phyloP scores from a whole-genome alignment of 2,113 vertebrate genomes.

The Scomber colias region DNA sequence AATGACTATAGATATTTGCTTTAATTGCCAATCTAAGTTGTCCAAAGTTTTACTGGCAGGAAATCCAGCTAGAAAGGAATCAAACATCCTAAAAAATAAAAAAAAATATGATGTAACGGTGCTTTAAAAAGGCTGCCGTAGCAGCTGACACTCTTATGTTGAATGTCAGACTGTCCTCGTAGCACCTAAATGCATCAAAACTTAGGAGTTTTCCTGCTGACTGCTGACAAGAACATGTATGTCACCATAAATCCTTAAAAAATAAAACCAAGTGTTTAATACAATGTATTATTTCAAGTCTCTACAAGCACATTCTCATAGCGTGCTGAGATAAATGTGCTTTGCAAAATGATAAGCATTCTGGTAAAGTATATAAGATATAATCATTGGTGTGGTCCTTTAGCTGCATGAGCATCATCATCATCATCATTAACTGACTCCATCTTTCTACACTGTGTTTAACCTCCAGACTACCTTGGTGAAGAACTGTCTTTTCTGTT shows the following conservation, averaged over 20 bases:
- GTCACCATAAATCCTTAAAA: too few relatives aligned
- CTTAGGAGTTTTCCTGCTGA: not conserved
- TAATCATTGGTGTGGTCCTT: conserved; percentile 14
- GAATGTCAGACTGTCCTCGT: not conserved
- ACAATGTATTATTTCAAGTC: not conserved
- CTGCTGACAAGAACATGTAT: not conserved
- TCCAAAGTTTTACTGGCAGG: not conserved
- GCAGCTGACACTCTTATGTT: too few relatives aligned
- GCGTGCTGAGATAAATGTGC: not conserved
- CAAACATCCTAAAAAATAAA: not conserved
- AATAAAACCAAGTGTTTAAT: too few relatives aligned
- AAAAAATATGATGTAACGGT: not conserved
- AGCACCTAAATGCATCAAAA: not conserved
- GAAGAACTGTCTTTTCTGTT: conserved; percentile 89
- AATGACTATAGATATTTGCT: not conserved
- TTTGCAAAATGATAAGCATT: not conserved
- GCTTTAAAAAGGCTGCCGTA: not conserved
- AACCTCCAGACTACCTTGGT: conserved; percentile 84
- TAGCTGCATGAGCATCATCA: not conserved
- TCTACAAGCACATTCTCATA: not conserved
- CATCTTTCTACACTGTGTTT: conserved; percentile 65
- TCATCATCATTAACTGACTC: conserved; percentile 25
- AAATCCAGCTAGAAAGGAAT: not conserved
- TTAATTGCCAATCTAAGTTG: not conserved
- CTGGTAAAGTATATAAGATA: not conserved